Conservation (phyloP, 2,797 vertebrate species). For the Ara ararauna region DNA sequence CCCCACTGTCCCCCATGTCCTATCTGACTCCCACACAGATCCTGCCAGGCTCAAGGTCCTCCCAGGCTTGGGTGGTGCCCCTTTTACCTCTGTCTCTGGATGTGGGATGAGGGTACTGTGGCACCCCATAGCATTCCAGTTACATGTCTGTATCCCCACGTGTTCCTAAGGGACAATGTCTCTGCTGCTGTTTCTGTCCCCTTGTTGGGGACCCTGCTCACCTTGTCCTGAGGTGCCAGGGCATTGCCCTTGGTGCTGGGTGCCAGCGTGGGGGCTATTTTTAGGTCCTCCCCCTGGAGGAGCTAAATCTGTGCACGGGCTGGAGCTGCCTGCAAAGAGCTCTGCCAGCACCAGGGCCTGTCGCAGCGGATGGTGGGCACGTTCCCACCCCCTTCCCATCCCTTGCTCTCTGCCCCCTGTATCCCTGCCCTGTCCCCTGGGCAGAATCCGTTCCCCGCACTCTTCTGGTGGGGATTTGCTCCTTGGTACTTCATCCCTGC, state of each 20-base stretch:
- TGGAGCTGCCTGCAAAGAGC: background rate
- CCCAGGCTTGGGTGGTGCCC: too few relatives aligned
- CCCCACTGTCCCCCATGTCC: fast-evolving
- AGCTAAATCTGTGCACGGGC: background rate
- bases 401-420: background rate
- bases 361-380: background rate
- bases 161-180: background rate
- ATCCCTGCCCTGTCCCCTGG: background rate
- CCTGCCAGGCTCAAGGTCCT: fast-evolving
- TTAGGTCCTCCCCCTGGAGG: conserved; percentile 16
- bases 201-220: background rate
- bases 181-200: background rate
- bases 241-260: background rate
- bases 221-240: background rate
- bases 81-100: background rate
- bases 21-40: background rate
- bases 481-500: background rate
- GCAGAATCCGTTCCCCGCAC: fast-evolving
- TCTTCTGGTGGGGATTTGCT: background rate
- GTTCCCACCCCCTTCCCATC: background rate
- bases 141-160: fast-evolving
- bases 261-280: background rate
- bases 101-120: fast-evolving
- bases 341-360: background rate
- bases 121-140: background rate